phyloP scores from a whole-genome alignment of 1,140 invertebrate species.

The Pissodes strobi region DNA sequence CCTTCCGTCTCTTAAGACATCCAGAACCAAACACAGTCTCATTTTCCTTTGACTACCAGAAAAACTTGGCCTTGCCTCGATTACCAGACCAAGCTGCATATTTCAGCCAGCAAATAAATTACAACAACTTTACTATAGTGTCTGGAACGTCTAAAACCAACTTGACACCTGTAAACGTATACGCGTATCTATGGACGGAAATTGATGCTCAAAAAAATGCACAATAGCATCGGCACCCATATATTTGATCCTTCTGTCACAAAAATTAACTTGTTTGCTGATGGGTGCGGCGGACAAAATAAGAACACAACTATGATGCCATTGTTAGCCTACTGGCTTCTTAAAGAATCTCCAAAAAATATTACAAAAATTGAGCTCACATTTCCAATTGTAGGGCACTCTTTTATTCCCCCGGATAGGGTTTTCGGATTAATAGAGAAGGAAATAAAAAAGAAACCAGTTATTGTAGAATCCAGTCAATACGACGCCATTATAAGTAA shows the following conservation, averaged over 20 bases:
- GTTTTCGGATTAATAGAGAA: too few species aligned
- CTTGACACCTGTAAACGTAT: not conserved
- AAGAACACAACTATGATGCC: not conserved
- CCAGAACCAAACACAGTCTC: too few species aligned
- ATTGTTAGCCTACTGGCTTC: conserved; percentile 3
- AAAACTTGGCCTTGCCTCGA: not conserved
- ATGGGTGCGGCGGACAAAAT: too few species aligned
- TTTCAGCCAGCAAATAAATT: too few species aligned
- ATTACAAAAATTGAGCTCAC: not conserved
- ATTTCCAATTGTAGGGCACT: conserved; percentile 5
- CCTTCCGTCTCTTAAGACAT: too few species aligned
- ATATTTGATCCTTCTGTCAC: not conserved
- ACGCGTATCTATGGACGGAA: not conserved
- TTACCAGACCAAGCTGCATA: conserved; percentile 7
- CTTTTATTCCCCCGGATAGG: not conserved
- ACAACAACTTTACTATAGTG: conserved; percentile 1
- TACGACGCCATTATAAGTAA: conserved; percentile 1
- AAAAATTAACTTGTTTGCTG: conserved; percentile 5
- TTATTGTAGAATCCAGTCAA: conserved; percentile 7
- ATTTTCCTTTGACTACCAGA: conserved; percentile 1
- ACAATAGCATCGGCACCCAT: too few species aligned
- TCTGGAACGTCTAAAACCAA: not conserved
- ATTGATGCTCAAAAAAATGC: too few species aligned
- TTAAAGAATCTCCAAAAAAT: conserved; percentile 7
- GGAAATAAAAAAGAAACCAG: not conserved